phyloP scores from a whole-genome alignment of 2,888 invertebrate genomes.

The Orthosia gracilis region DNA sequence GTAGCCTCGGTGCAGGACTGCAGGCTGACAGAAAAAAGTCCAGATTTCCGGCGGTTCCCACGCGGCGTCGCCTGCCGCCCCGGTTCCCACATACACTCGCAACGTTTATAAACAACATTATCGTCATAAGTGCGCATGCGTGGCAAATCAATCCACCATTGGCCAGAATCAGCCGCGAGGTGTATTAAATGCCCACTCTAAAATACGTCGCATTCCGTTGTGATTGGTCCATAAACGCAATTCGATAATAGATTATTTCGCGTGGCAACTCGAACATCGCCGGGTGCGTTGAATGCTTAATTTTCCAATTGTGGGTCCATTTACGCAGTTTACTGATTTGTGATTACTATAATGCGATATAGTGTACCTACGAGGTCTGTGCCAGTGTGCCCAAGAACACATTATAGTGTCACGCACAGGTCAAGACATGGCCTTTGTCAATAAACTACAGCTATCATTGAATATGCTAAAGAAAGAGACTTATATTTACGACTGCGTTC shows the following conservation, averaged over 20 bases:
- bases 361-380: conserved; percentile 38
- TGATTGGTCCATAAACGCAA: conserved; percentile 78
- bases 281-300: conserved; percentile 70
- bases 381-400: conserved; percentile 49
- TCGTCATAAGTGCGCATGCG: conserved; percentile 83
- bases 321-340: conserved; percentile 65
- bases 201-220: conserved; percentile 80
- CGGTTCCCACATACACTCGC: conserved; percentile 85
- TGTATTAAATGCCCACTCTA: conserved; percentile 77
- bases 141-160: conserved; percentile 81
- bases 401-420: conserved; percentile 64
- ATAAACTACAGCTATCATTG: conserved; percentile 65
- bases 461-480: conserved; percentile 66
- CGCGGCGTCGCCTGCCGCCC: conserved; percentile 82
- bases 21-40: conserved; percentile 75
- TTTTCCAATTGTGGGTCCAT: conserved; percentile 58
- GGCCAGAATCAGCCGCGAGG: conserved; percentile 76
- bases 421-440: conserved; percentile 64
- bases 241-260: conserved; percentile 77
- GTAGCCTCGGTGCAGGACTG: conserved; percentile 62
- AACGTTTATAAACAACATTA: conserved; percentile 80
- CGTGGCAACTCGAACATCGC: conserved; percentile 70
- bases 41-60: conserved; percentile 85
- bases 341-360: conserved; percentile 63
- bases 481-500: conserved; percentile 66